Evolutionary conservation across 1,140 invertebrate genomes (phyloP).

Genomic region (Sminthurides bifidus): DNA sequence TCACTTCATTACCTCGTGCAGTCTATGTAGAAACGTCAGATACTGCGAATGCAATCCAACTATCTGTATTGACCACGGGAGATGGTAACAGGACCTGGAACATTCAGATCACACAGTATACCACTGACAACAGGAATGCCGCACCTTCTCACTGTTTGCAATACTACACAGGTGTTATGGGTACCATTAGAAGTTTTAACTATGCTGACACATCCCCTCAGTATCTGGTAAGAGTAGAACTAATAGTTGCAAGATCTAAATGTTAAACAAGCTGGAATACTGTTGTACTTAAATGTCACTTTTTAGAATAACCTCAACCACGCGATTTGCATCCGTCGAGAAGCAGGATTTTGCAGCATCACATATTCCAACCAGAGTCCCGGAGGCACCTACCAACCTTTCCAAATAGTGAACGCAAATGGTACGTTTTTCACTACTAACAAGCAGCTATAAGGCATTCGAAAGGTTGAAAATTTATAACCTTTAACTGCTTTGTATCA

Average conservation of each 20-base stretch:
- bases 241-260: not conserved
- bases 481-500: conserved; percentile 11
- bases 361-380: conserved; percentile 47
- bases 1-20: conserved; percentile 37
- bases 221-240: conserved; percentile 15
- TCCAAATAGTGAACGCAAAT: conserved; percentile 54
- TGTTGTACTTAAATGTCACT: not conserved
- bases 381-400: conserved; percentile 41
- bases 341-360: conserved; percentile 49
- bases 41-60: conserved; percentile 45
- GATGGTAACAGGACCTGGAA: conserved; percentile 43
- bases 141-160: conserved; percentile 55
- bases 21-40: conserved; percentile 58
- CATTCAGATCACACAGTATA: conserved; percentile 49
- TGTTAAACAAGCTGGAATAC: not conserved
- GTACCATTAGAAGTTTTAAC: conserved; percentile 57
- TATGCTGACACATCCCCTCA: conserved; percentile 40
- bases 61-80: conserved; percentile 50
- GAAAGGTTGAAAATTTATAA: not conserved
- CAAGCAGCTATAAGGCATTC: not conserved
- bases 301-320: conserved; percentile 66
- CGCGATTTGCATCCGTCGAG: conserved; percentile 56
- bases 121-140: conserved; percentile 36
- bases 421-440: conserved; percentile 24
- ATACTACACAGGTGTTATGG: conserved; percentile 48